Evolutionary conservation across 1,140 invertebrate species (phyloP).

Genomic region (Drosophila sucinea): DNA sequence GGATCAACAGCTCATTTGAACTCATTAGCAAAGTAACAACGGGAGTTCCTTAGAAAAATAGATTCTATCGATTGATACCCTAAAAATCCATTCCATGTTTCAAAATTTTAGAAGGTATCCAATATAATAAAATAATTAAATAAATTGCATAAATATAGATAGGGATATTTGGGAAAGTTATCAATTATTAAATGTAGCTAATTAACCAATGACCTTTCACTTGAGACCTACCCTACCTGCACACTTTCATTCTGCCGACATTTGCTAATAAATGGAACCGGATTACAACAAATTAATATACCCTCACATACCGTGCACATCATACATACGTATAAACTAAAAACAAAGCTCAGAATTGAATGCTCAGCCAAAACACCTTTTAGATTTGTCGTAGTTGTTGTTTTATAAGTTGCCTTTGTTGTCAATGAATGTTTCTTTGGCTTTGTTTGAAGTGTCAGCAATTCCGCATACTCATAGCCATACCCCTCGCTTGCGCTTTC

Average conservation of each 20-base stretch:
- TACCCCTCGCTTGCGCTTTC: background rate
- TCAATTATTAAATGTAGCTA: no score
- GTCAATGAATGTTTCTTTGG: conserved; percentile 38
- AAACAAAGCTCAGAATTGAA: conserved; percentile 6
- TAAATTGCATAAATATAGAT: background rate
- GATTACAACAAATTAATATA: background rate
- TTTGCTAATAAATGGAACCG: no score
- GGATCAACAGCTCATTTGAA: conserved; percentile 71
- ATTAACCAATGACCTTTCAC: no score
- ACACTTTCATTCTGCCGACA: no score
- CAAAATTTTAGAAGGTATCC: no score
- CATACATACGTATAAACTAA: background rate
- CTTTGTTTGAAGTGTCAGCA: conserved; percentile 53
- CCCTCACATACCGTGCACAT: background rate
- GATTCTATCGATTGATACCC: conserved; percentile 25
- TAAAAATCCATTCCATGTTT: background rate
- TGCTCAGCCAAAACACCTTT: conserved; percentile 43
- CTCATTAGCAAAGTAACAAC: conserved; percentile 55
- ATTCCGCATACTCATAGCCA: background rate
- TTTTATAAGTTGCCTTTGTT: conserved; percentile 35
- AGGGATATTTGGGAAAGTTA: no score
- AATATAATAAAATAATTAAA: background rate
- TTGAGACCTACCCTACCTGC: no score
- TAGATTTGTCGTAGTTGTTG: conserved; percentile 7
- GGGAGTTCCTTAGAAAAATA: conserved; percentile 2